A percentile compares a stretch with the other conserved stretches of the same genome.
Evolutionary conservation across 2,113 vertebrate genomes (phyloP).

Genomic region (Macrotis lagotis): DNA sequence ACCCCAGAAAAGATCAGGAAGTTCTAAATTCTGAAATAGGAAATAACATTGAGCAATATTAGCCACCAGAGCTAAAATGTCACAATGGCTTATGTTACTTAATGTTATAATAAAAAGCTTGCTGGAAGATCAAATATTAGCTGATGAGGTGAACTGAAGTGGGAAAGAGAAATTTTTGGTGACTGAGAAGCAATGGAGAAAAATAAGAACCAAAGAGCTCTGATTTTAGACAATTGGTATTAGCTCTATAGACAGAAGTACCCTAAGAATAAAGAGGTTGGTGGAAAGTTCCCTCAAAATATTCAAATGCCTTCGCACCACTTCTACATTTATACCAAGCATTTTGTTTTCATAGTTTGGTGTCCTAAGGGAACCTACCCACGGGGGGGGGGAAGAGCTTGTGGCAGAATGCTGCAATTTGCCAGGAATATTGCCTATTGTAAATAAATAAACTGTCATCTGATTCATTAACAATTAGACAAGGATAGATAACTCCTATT

Average conservation of each 20-base stretch:
- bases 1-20: neutral
- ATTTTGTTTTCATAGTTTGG: too few species aligned
- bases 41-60: neutral
- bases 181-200: neutral
- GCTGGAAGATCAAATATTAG: neutral
- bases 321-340: too few species aligned
- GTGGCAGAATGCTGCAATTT: too few species aligned
- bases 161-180: neutral
- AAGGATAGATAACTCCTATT: too few species aligned
- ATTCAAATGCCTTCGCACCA: too few species aligned
- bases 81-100: neutral
- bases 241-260: neutral
- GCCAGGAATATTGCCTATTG: too few species aligned
- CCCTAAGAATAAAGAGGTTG: too few species aligned
- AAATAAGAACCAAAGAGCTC: neutral
- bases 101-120: neutral
- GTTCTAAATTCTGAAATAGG: neutral
- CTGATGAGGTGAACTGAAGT: neutral
- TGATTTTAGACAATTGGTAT: neutral
- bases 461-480: too few species aligned
- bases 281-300: too few species aligned
- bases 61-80: neutral
- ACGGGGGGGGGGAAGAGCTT: too few species aligned
- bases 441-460: too few species aligned
- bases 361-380: too few species aligned